These are phyloP conservation scores for Anthrax anthrax DNA, from an alignment of 2,888 invertebrate genomes.

Conservation along the genomic window DNA sequence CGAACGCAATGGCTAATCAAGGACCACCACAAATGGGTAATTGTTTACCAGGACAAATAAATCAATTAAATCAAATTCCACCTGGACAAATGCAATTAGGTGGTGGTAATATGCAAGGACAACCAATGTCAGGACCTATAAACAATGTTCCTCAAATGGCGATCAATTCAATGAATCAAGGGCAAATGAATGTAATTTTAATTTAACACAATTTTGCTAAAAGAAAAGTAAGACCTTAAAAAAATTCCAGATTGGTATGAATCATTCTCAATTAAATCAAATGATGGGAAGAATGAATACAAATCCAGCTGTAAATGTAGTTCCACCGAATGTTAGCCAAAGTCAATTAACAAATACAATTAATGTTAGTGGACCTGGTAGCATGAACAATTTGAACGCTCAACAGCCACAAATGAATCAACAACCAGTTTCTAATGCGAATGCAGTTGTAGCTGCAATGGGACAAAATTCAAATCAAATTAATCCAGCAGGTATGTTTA, in stretches of 20 bases:
- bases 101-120: conserved; percentile 17
- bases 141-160: conserved; percentile 25
- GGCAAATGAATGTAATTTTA: conserved; percentile 21
- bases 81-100: conserved; percentile 26
- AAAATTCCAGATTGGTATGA: conserved; percentile 26
- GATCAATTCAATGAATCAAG: conserved; percentile 25
- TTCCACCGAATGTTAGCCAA: conserved; percentile 20
- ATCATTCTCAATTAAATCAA: conserved; percentile 25
- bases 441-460: conserved; percentile 7
- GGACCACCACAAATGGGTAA: conserved; percentile 15
- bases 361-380: conserved; percentile 13
- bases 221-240: no score
- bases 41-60: conserved; percentile 26
- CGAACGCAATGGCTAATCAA: conserved; percentile 14
- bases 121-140: conserved; percentile 22
- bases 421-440: conserved; percentile 21
- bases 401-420: conserved; percentile 8
- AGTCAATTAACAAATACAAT: conserved; percentile 22
- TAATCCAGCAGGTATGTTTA: conserved; percentile 9
- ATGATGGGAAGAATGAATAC: conserved; percentile 35
- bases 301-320: conserved; percentile 35
- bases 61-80: conserved; percentile 27
- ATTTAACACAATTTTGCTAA: no score
- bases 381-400: conserved; percentile 5
- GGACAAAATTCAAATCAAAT: conserved; percentile 12